A percentile compares a stretch with the other conserved stretches of the same genome.
phyloP scores from a whole-genome alignment of 2,888 invertebrate genomes.

The Lymantria monacha region DNA sequence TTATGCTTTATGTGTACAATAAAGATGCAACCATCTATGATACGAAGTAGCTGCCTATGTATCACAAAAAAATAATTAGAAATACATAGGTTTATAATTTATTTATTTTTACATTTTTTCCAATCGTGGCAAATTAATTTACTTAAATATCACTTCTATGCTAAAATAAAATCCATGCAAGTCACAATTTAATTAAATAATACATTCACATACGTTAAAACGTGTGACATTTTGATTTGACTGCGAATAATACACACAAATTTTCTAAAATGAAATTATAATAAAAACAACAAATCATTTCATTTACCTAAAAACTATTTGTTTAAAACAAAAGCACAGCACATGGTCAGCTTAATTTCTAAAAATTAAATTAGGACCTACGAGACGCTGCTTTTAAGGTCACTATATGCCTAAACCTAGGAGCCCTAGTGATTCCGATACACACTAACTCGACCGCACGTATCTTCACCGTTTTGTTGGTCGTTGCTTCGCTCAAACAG shows the following conservation, averaged over 20 bases:
- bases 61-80: slow-evolving; percentile 64
- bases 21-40: slow-evolving; percentile 68
- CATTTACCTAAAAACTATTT: slow-evolving; percentile 74
- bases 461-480: slow-evolving; percentile 25
- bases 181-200: slow-evolving; percentile 51
- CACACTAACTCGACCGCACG: slow-evolving; percentile 38
- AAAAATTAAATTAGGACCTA: slow-evolving; percentile 74
- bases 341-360: slow-evolving; percentile 79
- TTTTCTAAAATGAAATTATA: slow-evolving; percentile 61
- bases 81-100: slow-evolving; percentile 71
- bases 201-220: slow-evolving; percentile 63
- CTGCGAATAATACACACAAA: slow-evolving; percentile 76
- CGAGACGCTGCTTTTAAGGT: slow-evolving; percentile 61
- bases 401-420: slow-evolving; percentile 71
- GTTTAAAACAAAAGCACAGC: slow-evolving; percentile 82
- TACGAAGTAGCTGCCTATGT: slow-evolving; percentile 75
- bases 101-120: slow-evolving; percentile 57
- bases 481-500: slow-evolving; percentile 20
- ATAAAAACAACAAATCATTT: slow-evolving; percentile 70
- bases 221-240: slow-evolving; percentile 66
- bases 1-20: slow-evolving; percentile 69
- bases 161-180: slow-evolving; percentile 54
- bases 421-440: slow-evolving; percentile 67
- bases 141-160: slow-evolving; percentile 46
- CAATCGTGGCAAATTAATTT: slow-evolving; percentile 67